A percentile compares a stretch with the other conserved stretches of the same genome.
These are phyloP conservation scores for Sarcophaga rosellei DNA, from an alignment of 2,888 invertebrate genomes.

Conservation along the genomic window DNA sequence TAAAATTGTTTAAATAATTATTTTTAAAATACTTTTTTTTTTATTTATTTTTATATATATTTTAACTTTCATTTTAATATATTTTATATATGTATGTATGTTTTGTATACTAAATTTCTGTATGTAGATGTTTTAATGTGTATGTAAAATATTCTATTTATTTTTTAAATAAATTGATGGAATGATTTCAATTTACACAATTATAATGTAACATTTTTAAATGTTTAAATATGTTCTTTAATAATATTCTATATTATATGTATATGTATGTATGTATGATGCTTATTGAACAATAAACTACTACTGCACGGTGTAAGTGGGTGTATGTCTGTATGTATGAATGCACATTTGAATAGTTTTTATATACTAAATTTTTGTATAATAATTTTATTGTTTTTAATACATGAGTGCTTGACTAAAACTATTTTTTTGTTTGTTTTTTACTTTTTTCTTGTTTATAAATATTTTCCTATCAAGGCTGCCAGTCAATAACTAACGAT, in stretches of 20 bases:
- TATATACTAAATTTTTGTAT: conserved; percentile 21
- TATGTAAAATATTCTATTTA: conserved; percentile 18
- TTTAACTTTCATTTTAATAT: background rate
- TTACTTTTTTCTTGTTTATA: conserved; percentile 3
- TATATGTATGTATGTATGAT: conserved; percentile 15
- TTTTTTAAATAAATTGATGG: conserved; percentile 47
- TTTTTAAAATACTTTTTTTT: background rate
- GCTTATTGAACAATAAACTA: background rate
- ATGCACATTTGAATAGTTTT: background rate
- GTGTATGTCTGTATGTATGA: background rate
- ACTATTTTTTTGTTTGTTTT: conserved; percentile 20
- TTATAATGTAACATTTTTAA: conserved; percentile 39
- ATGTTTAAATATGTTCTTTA: conserved; percentile 18
- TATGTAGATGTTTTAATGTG: conserved; percentile 5
- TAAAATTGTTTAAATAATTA: background rate
- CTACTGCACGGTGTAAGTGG: background rate
- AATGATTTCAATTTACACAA: conserved; percentile 46
- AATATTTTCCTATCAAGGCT: conserved; percentile 29
- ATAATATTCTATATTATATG: background rate
- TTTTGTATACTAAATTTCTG: conserved; percentile 2
- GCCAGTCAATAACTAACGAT: conserved; percentile 46
- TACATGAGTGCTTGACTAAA: background rate
- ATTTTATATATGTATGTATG: conserved; percentile 3
- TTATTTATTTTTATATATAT: background rate
- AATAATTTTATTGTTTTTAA: background rate